Conservation (phyloP, 2,797 vertebrate genomes). For the Macrochelys suwanniensis region DNA sequence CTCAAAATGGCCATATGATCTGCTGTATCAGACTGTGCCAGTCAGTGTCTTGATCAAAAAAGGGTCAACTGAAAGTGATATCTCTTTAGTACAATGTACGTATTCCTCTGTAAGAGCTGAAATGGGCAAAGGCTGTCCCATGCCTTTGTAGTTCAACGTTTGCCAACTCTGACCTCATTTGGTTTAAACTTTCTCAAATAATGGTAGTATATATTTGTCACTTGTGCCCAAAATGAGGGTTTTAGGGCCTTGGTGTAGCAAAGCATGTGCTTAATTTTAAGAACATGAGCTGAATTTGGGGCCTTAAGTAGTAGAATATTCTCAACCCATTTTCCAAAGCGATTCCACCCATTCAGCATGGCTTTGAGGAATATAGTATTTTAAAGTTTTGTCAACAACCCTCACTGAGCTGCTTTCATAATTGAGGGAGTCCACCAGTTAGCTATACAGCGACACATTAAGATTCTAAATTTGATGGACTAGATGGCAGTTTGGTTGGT, state of each 20-base stretch:
- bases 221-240: slow-evolving; percentile 37
- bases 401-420: slow-evolving; percentile 13
- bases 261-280: not conserved
- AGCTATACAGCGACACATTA: not conserved
- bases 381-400: slow-evolving; percentile 17
- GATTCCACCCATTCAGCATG: not conserved
- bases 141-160: slow-evolving; percentile 38
- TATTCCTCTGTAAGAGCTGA: slow-evolving; percentile 32
- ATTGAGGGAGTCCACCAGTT: not conserved
- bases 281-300: not conserved
- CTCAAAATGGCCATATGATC: slow-evolving; percentile 13
- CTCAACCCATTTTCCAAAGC: slow-evolving; percentile 31
- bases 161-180: slow-evolving; percentile 5
- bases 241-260: slow-evolving; percentile 43
- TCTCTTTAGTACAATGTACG: not conserved
- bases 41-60: not conserved
- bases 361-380: slow-evolving; percentile 19
- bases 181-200: slow-evolving; percentile 14
- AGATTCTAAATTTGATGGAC: not conserved
- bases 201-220: slow-evolving; percentile 50
- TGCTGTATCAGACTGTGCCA: rapidly evolving
- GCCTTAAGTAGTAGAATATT: slow-evolving; percentile 2
- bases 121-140: slow-evolving; percentile 28
- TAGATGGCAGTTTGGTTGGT: not conserved
- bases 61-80: not conserved